phyloP scores from a whole-genome alignment of 1,140 invertebrate species.

The Drosophila parabipectinata region DNA sequence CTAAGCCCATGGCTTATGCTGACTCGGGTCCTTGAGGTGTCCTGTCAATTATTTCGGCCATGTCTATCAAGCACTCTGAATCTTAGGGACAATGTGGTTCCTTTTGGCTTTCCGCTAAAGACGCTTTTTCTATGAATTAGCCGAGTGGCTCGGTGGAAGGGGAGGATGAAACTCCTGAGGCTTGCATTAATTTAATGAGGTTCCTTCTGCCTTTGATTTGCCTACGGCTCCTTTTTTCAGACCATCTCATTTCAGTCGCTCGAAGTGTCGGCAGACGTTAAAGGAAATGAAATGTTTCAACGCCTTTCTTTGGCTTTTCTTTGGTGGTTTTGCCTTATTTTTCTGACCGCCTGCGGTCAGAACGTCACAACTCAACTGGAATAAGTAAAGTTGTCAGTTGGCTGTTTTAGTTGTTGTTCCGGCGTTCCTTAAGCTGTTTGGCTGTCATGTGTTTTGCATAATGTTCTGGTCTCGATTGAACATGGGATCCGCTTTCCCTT shows the following conservation, averaged over 20 bases:
- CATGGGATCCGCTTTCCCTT: constrained; percentile 43
- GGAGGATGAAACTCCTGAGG: constrained; percentile 56
- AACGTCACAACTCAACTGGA: constrained; percentile 71
- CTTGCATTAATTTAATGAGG: constrained; percentile 82
- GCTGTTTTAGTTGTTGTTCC: constrained; percentile 54
- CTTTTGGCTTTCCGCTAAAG: constrained; percentile 23
- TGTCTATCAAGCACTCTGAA: constrained; percentile 57
- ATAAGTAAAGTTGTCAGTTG: constrained; percentile 80
- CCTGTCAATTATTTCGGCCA: constrained; percentile 31
- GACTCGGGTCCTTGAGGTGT: constrained; percentile 16
- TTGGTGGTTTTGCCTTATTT: constrained; percentile 15
- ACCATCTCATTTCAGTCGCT: constrained; percentile 2
- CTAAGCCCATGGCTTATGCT: constrained; percentile 17
- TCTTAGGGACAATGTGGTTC: constrained; percentile 44
- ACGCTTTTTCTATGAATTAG: constrained; percentile 61
- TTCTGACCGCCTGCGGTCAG: constrained; percentile 50
- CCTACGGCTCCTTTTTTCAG: constrained; percentile 38
- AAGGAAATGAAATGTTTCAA: constrained; percentile 62
- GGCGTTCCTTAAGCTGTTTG: constrained; percentile 38
- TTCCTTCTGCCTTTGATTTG: constrained; percentile 67
- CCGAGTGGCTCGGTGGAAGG: constrained; percentile 6
- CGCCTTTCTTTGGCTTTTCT: constrained; percentile 50
- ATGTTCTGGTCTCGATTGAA: constrained; percentile 46
- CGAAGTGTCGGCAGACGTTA: constrained; percentile 47
- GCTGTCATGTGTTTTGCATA: constrained; percentile 64